Evolutionary conservation across 1,140 invertebrate genomes (phyloP).

Genomic region (Oryzaephilus surinamensis): DNA sequence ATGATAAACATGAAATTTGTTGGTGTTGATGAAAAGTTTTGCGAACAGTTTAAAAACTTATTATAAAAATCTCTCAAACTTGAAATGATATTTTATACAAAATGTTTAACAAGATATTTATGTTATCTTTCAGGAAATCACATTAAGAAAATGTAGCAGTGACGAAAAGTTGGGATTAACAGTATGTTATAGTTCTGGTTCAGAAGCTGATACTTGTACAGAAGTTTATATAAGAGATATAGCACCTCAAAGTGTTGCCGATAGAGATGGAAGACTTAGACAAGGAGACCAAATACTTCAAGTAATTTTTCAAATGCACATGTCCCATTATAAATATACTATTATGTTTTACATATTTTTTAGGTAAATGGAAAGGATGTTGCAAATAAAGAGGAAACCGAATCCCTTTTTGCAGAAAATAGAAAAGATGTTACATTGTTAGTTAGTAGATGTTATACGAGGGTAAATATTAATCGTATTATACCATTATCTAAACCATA

Average conservation of each 20-base stretch:
- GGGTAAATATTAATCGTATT: constrained; percentile 30
- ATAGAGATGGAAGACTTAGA: constrained; percentile 52
- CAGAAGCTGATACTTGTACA: constrained; percentile 44
- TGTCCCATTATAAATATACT: constrained; percentile 1
- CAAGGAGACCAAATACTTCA: constrained; percentile 67
- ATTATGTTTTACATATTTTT: constrained; percentile 31
- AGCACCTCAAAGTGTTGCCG: constrained; percentile 56
- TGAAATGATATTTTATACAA: constrained; percentile 4
- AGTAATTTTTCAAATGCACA: constrained; percentile 32
- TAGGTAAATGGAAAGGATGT: constrained; percentile 47
- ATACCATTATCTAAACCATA: not conserved
- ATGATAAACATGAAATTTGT: too few species aligned
- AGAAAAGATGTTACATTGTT: constrained; percentile 44
- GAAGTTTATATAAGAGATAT: constrained; percentile 65
- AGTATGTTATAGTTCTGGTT: constrained; percentile 54
- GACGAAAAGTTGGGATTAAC: constrained; percentile 57
- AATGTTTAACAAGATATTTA: too few species aligned
- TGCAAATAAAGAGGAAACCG: constrained; percentile 45
- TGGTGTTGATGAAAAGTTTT: too few species aligned
- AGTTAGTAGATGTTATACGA: constrained; percentile 45
- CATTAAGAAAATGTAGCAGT: constrained; percentile 44
- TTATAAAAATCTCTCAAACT: constrained; percentile 3
- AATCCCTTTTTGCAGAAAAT: constrained; percentile 43
- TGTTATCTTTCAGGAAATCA: constrained; percentile 56
- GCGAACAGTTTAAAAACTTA: too few species aligned